Evolutionary conservation across 2,797 vertebrate genomes (phyloP), one percentile per base, ranked within the genome.

Genomic region (Argya squamiceps): DNA sequence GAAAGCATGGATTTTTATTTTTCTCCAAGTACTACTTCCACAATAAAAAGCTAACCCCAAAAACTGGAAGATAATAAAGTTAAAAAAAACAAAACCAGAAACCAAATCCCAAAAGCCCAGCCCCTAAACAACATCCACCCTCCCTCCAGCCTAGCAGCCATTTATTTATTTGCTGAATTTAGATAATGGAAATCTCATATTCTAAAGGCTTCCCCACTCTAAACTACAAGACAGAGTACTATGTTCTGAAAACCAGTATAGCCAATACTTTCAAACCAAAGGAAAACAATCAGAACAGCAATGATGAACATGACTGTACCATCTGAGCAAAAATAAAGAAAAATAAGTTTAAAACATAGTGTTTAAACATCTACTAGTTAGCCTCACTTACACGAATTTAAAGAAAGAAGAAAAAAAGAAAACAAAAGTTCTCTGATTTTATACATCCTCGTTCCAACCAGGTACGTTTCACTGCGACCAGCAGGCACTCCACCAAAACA

Each of bases 361-460:
- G 43, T 91, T 82, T 63, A 88, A 90, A 94, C 34, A 64, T 92
- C 89, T 93, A 93, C 88, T 78, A 92, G 50, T 91, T 88, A 87
- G 73, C 60, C 60, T 83, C 1, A 30, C 75, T 89, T 95, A 95
- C 44, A 67, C 56, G 64, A 93, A 76, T 84, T 70, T 5, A 68
- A 59, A 56, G 55, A 80, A 50, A 44, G 29, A 5, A 2, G 11
- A 22, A 11, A 46, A 32, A 41, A 7, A 2, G 4, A 11, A 10
- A 24, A 17, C 12, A 47, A 49, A 27, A 22, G 12, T 52, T 53
- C 89, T 83, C 55, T 64, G 92, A 96, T 76, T 96, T 90, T 96
- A 90, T 94, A 89, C 91, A 95, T 81, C 88, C 96, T 92, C 81
- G 56, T 88, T 46, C 21, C 89, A 92, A 69, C 84, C 89, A 79